Conservation (phyloP, 1,140 invertebrate genomes). For the Tetramorium alpestre region DNA sequence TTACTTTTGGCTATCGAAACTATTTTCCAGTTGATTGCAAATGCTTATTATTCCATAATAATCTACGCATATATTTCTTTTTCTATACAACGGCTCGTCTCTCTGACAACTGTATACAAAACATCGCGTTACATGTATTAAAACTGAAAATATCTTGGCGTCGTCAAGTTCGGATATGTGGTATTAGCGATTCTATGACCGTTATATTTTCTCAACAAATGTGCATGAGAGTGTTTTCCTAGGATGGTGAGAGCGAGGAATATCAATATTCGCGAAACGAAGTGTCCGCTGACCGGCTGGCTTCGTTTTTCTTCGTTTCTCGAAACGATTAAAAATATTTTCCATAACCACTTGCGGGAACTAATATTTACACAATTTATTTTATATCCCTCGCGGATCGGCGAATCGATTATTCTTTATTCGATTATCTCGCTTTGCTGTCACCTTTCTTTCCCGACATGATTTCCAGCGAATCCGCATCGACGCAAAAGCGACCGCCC, state of each 20-base stretch:
- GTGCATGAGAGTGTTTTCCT: slow-evolving; percentile 24
- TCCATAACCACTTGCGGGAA: slow-evolving; percentile 35
- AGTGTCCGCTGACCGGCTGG: neutral
- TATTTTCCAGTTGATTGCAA: neutral
- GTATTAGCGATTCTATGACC: slow-evolving; percentile 23
- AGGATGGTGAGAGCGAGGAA: slow-evolving; percentile 27
- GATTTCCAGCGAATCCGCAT: slow-evolving; percentile 22
- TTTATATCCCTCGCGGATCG: slow-evolving; percentile 34
- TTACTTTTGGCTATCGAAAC: neutral
- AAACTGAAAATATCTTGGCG: neutral
- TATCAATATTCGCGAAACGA: slow-evolving; percentile 52
- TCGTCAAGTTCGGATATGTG: neutral
- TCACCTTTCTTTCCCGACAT: slow-evolving; percentile 23
- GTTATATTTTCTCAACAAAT: slow-evolving; percentile 57
- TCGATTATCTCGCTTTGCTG: slow-evolving; percentile 11
- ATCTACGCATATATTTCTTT: neutral
- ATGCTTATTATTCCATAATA: neutral
- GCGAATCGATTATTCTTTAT: slow-evolving; percentile 45
- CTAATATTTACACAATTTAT: slow-evolving; percentile 61
- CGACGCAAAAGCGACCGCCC: slow-evolving; percentile 27
- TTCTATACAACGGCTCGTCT: neutral
- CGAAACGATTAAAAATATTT: slow-evolving; percentile 55
- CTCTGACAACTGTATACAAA: neutral
- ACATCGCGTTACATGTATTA: neutral
- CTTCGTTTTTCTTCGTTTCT: slow-evolving; percentile 32